Evolutionary conservation across 2,888 invertebrate genomes (phyloP), one percentile per base, ranked within the genome.

Genomic region (Mythimna lalbum): DNA sequence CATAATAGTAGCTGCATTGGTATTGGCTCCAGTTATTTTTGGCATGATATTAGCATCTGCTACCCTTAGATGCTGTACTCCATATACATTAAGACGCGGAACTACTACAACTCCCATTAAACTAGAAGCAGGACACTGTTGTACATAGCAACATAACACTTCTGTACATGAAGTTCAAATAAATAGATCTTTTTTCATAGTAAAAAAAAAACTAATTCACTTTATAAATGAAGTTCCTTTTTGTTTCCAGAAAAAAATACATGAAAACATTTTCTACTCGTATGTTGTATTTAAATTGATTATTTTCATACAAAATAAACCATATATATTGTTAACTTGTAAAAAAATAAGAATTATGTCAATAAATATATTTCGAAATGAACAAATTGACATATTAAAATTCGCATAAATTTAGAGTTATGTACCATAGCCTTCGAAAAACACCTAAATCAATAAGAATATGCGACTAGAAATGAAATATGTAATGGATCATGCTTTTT

Each of bases 41-140:
- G 98, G 98, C 97, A 98, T 98, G 21, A 98, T 96, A 53, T 97
- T 97, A 0, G 97, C 97, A 88, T 98, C 98, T 0, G 96, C 96
- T 0, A 98, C 97, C 47, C 98, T 93, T 1, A 98, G 91, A 9
- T 96, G 96, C 10, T 94, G 87, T 0, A 97, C 93, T 0, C 97
- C 97, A 62, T 96, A 95, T 0, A 98, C 97, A 61, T 93, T 94
- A 3, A 98, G 90, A 53, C 97, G 88, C 0, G 96, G 95, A 90
- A 97, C 97, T 0, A 98, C 97, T 1, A 98, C 98, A 0, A 97
- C 96, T 0, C 97, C 98, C 97, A 98, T 97, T 88, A 97, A 97
- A 70, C 97, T 97, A 0, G 98, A 97, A 0, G 97, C 97, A 0
- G 96, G n/a, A n/a, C n/a, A n/a, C n/a, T n/a, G n/a, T n/a, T n/a